A percentile compares a stretch with the other conserved stretches of the same genome.
Evolutionary conservation across 2,888 invertebrate genomes (phyloP).

Genomic region (Palloptera scutellata): DNA sequence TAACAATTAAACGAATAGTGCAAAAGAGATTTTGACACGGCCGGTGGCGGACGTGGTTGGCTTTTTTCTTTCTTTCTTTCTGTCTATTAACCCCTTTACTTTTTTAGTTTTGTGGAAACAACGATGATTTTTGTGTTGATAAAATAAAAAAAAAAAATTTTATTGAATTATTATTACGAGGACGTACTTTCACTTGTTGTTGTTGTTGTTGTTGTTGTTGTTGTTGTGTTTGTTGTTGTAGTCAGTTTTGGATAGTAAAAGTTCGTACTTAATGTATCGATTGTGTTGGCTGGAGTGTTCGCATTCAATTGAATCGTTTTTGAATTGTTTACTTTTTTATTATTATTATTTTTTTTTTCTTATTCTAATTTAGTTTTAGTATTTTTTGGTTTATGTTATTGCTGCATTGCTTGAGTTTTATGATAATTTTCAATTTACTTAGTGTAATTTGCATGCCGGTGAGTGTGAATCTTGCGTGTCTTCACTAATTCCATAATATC

Average conservation of each 20-base stretch:
- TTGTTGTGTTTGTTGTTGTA: too few species aligned
- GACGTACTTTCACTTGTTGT: constrained; percentile 3
- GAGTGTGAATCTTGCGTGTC: too few species aligned
- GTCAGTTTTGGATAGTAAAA: too few species aligned
- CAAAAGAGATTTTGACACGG: constrained; percentile 24
- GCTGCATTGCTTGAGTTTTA: constrained; percentile 34
- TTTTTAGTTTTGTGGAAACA: neutral
- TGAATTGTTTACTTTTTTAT: neutral
- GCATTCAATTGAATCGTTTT: neutral
- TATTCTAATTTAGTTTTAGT: neutral
- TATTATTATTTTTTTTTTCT: constrained; percentile 5
- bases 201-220: neutral
- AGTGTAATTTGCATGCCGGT: constrained; percentile 21
- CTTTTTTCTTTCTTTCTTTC: too few species aligned
- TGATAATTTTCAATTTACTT: constrained; percentile 34
- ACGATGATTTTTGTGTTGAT: neutral
- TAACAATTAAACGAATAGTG: constrained; percentile 27
- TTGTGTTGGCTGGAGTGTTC: neutral
- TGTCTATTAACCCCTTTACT: too few species aligned
- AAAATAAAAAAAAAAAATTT: neutral
- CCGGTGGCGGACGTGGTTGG: neutral
- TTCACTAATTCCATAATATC: too few species aligned
- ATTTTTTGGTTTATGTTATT: constrained; percentile 19
- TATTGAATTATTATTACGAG: neutral
- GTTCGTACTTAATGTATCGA: neutral